phyloP scores from a whole-genome alignment of 2,888 invertebrate species.

The Rhaphigaster nebulosa region DNA sequence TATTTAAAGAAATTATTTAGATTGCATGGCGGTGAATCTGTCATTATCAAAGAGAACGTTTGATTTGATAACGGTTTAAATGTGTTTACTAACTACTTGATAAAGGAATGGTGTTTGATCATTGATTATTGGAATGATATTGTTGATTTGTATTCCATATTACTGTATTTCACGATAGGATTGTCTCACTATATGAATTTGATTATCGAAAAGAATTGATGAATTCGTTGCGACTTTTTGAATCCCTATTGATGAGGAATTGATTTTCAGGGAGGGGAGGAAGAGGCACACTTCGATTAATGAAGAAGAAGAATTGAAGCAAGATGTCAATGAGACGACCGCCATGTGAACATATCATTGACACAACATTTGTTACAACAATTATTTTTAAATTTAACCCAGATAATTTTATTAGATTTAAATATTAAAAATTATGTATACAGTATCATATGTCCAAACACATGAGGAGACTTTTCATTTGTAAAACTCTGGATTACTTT shows the following conservation, averaged over 20 bases:
- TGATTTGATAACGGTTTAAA: too few relatives aligned
- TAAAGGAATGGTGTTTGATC: too few relatives aligned
- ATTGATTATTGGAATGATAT: too few relatives aligned
- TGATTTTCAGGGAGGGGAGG: conserved; percentile 3
- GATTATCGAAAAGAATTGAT: not conserved
- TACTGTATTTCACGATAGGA: too few relatives aligned
- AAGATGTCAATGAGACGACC: conserved; percentile 42
- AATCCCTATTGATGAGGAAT: not conserved
- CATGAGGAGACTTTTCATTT: not conserved
- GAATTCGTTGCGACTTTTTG: not conserved
- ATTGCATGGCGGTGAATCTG: too few relatives aligned
- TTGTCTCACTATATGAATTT: not conserved
- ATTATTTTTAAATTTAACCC: not conserved
- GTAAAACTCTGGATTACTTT: not conserved
- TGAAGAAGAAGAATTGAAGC: conserved; percentile 49
- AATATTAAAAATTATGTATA: not conserved
- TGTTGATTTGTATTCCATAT: too few relatives aligned
- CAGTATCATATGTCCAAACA: not conserved
- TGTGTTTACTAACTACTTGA: not conserved
- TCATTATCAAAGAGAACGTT: too few relatives aligned
- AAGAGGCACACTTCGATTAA: conserved; percentile 51
- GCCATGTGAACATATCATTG: conserved; percentile 21
- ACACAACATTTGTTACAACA: not conserved
- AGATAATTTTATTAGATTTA: not conserved
- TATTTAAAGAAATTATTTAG: too few relatives aligned